Percentiles rank a stretch among this genome's conserved stretches.
Evolutionary conservation across 2,797 vertebrate genomes (phyloP).

Genomic region (Halcyon leucocephala): DNA sequence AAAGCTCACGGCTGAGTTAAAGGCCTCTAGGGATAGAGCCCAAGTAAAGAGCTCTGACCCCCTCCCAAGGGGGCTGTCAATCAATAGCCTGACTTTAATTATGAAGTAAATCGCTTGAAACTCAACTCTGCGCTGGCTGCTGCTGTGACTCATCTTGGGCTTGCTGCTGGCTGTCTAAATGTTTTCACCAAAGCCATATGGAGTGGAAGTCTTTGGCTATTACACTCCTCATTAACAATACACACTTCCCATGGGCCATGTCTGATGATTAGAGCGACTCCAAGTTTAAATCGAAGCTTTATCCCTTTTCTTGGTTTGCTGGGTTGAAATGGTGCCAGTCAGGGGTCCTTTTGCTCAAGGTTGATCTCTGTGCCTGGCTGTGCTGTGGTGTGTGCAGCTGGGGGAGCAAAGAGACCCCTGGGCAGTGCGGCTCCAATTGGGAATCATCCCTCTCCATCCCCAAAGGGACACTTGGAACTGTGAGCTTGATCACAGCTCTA

Average conservation of each 20-base stretch:
- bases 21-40: not conserved
- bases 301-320: not conserved
- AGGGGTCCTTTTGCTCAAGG: not conserved
- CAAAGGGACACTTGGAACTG: not conserved
- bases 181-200: not conserved
- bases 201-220: not conserved
- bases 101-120: not conserved
- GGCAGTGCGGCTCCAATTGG: accelerated
- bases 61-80: not conserved
- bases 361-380: not conserved
- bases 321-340: not conserved
- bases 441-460: not conserved
- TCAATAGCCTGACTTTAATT: not conserved
- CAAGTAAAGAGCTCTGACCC: not conserved
- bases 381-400: not conserved
- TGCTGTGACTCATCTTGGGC: slow-evolving; percentile 26
- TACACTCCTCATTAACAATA: not conserved
- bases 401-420: not conserved
- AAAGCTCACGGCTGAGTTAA: not conserved
- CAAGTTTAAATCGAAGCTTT: not conserved
- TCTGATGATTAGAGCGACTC: not conserved
- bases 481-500: not conserved
- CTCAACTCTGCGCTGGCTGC: not conserved
- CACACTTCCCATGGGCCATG: not conserved
- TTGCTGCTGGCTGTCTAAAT: slow-evolving; percentile 34